phyloP scores from a whole-genome alignment of 2,888 invertebrate genomes.

The Lithosia quadra region DNA sequence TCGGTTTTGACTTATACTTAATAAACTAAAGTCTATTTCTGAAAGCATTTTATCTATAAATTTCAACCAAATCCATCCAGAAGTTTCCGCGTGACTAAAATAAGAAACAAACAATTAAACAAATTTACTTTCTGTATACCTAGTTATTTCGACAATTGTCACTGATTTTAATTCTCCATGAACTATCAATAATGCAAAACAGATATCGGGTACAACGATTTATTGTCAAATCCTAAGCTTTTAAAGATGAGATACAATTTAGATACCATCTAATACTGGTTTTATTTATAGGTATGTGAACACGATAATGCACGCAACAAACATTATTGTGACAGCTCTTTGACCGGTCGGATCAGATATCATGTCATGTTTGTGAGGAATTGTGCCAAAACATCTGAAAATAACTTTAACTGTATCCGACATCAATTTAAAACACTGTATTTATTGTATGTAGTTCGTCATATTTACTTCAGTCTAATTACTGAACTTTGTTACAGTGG shows the following conservation, averaged over 20 bases:
- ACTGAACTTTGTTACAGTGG: neutral
- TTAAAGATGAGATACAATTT: conserved; percentile 1
- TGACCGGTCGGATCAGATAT: conserved; percentile 70
- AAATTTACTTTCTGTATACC: neutral
- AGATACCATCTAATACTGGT: conserved; percentile 27
- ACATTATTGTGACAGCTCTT: conserved; percentile 68
- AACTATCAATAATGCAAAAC: neutral
- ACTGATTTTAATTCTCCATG: neutral
- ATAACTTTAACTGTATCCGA: conserved; percentile 42
- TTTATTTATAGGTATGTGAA: conserved; percentile 48
- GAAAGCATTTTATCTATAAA: neutral
- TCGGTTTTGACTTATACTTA: no score
- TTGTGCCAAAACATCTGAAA: conserved; percentile 69
- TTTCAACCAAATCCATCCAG: neutral
- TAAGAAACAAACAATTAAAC: neutral
- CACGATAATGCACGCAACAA: conserved; percentile 44
- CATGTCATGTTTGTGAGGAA: conserved; percentile 63
- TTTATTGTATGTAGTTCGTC: neutral
- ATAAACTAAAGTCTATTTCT: neutral
- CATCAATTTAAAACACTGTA: conserved; percentile 28
- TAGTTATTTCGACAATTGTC: neutral
- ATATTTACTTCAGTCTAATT: neutral
- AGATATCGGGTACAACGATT: neutral
- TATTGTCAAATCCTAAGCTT: neutral
- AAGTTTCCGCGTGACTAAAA: neutral